These are phyloP conservation scores for Halocynthia roretzi DNA, from an alignment of 23 tunicate genomes.

Conservation along the genomic window DNA sequence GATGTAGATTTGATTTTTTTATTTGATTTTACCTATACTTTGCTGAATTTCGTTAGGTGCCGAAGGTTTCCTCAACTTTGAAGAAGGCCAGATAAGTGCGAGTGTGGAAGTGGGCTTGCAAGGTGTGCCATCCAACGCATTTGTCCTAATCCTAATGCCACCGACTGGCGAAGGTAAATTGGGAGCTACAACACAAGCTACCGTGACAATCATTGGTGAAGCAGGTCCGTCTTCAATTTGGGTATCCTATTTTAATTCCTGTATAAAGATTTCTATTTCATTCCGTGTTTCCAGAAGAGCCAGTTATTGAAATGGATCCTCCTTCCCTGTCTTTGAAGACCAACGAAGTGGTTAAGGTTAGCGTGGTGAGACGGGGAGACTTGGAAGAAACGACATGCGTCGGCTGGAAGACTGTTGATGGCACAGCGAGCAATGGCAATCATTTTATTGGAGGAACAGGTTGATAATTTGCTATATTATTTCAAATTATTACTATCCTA, in stretches of 20 bases:
- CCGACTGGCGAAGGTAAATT: slow-evolving; percentile 39
- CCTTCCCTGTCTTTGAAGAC: slow-evolving; percentile 26
- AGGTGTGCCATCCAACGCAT: slow-evolving; percentile 68
- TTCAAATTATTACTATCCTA: no score
- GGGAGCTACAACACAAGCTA: slow-evolving; percentile 60
- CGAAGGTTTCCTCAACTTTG: slow-evolving; percentile 49
- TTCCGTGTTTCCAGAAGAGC: slow-evolving; percentile 50
- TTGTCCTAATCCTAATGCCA: slow-evolving; percentile 61
- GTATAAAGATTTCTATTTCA: neutral
- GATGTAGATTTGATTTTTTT: neutral
- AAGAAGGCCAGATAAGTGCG: slow-evolving; percentile 72
- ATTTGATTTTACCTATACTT: neutral
- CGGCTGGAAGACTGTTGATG: slow-evolving; percentile 80
- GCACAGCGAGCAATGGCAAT: slow-evolving; percentile 50
- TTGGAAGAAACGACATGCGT: slow-evolving; percentile 68
- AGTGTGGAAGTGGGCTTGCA: slow-evolving; percentile 71
- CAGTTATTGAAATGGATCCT: slow-evolving; percentile 58
- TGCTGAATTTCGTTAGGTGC: slow-evolving; percentile 34
- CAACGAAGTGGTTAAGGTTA: slow-evolving; percentile 54
- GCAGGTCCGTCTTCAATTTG: slow-evolving; percentile 27
- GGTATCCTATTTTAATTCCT: neutral
- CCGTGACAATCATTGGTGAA: slow-evolving; percentile 77
- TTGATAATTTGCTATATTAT: neutral
- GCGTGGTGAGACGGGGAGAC: slow-evolving; percentile 64
- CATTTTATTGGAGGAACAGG: slow-evolving; percentile 84